phyloP scores from a whole-genome alignment of 1,140 invertebrate species.

The Cotesia chilonis region DNA sequence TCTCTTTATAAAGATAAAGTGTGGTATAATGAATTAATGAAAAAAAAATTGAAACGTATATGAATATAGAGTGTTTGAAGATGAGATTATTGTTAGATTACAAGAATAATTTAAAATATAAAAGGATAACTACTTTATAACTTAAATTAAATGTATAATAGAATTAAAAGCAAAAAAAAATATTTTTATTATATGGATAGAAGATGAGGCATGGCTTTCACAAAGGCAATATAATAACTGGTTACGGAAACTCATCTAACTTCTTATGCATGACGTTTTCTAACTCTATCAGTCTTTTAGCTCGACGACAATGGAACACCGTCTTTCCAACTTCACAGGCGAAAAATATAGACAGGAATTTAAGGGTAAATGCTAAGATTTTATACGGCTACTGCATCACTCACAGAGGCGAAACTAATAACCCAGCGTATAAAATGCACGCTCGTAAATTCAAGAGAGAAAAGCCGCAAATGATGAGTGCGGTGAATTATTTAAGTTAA shows the following conservation, averaged over 20 bases:
- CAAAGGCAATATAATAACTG: slow-evolving; percentile 18
- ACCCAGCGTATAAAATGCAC: not conserved
- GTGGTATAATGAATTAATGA: no score
- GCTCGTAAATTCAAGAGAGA: not conserved
- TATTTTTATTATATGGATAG: no score
- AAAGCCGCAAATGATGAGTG: slow-evolving; percentile 1
- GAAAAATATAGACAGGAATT: slow-evolving; percentile 2
- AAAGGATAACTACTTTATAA: no score
- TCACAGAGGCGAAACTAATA: slow-evolving; percentile 1
- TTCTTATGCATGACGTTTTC: slow-evolving; percentile 1
- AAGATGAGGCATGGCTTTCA: not conserved
- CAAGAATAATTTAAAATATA: no score
- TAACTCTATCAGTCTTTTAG: slow-evolving; percentile 11
- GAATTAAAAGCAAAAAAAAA: not conserved
- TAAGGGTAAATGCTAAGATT: slow-evolving; percentile 6
- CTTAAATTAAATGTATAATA: not conserved
- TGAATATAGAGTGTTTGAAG: no score
- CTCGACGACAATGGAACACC: not conserved
- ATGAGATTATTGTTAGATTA: no score
- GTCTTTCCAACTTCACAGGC: slow-evolving; percentile 8
- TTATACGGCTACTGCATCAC: not conserved
- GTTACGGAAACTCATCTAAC: slow-evolving; percentile 20
- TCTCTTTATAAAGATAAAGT: no score
- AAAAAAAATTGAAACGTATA: no score
- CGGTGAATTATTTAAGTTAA: slow-evolving; percentile 4